Evolutionary conservation across 2,888 invertebrate genomes (phyloP), one percentile per base, ranked within the genome.

Genomic region (Falcaria lacertinaria): DNA sequence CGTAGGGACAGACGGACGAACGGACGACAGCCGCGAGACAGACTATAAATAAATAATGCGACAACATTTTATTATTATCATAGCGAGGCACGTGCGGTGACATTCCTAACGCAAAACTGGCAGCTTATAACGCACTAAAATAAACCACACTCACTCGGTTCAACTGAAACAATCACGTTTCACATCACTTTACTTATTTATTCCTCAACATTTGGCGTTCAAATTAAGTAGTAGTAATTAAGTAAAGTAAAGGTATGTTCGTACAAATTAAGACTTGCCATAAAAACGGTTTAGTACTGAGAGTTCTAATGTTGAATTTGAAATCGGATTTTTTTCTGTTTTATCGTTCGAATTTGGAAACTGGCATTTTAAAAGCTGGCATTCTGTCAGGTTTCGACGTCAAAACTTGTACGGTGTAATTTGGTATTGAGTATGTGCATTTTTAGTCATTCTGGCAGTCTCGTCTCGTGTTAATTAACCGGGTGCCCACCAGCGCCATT

Each of bases 41-140:
- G 69, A 75, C 87, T 88, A 89, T 89, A 88, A 88, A 89, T 88
- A 88, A 87, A 85, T 87, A 86, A 88, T 87, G 86, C 87, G 86
- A 85, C 83, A 87, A 84, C 85, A 87, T 88, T 85, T 87, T 87
- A 87, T 88, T 88, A 87, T 89, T 86, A 87, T 89, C 85, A 85
- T 83, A 77, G 80, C 71, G 71, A 68, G 76, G 84, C 88, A 86
- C 87, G 87, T 87, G 88, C 80, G 80, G 71, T 64, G 77, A 81
- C 86, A 87, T 86, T 84, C 87, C 82, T 55, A 40, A 40, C 51
- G 53, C 69, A 63, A 74, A 73, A 72, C 79, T 79, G 80, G 72
- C 79, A 73, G 73, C 79, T 66, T 63, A 65, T 61, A 66, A 67
- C 68, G 69, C 61, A 64, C 72, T 74, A 66, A 74, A 74, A 75